A percentile compares a stretch with the other conserved stretches of the same genome.
Conservation (phyloP, 2,113 vertebrate genomes). For the Laticauda colubrina region DNA sequence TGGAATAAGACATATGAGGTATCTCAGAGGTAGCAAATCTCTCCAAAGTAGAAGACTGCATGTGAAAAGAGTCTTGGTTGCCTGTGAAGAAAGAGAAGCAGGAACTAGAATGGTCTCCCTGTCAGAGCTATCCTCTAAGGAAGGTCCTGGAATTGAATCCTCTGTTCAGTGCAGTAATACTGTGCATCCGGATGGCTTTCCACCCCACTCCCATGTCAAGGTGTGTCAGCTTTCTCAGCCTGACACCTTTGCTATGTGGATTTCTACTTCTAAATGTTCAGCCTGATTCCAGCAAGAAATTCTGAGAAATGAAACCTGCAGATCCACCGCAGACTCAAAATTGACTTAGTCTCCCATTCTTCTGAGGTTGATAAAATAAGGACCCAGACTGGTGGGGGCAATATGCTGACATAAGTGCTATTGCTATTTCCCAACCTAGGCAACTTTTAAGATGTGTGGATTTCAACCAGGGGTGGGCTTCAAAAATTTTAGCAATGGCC, state of each 20-base stretch:
- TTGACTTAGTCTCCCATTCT: not conserved
- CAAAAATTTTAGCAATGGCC: too few species aligned
- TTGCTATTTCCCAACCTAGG: not conserved
- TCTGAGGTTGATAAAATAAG: not conserved
- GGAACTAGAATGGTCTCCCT: not conserved
- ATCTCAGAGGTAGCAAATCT: not conserved
- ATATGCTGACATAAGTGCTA: not conserved
- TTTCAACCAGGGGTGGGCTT: not conserved
- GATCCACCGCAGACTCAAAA: not conserved
- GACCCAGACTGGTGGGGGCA: not conserved
- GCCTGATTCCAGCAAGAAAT: not conserved
- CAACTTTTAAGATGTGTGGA: not conserved
- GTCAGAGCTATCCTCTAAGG: not conserved
- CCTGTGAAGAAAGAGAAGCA: not conserved
- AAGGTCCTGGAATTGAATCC: not conserved
- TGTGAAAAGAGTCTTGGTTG: not conserved
- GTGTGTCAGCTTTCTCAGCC: not conserved
- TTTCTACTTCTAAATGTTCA: not conserved
- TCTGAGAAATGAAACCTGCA: not conserved
- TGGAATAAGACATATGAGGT: too few species aligned
- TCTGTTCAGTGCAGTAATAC: not conserved
- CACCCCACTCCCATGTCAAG: not conserved
- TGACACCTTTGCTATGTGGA: not conserved
- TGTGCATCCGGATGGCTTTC: not conserved
- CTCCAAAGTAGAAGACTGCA: too few species aligned